Evolutionary conservation across 2,113 vertebrate species (phyloP), one percentile per base, ranked within the genome.

Genomic region (Epinephelus cyanopodus): DNA sequence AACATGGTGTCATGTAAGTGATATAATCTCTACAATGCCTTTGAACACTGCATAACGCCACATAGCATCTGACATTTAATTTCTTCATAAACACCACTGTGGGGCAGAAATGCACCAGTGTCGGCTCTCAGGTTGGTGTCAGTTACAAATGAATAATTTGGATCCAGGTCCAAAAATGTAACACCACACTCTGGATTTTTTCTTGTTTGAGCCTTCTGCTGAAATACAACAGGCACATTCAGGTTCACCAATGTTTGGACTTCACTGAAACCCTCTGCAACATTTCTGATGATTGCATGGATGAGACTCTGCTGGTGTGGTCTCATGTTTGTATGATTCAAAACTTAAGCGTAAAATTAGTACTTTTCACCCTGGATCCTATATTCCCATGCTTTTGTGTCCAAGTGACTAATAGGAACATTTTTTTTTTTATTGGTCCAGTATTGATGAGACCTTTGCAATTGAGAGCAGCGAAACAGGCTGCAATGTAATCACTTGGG

Each of bases 171-270:
- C 23, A 21, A 53, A 45, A 19, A 19, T 10, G 18, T 47, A 37
- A 37, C 6, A 37, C 33, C 18, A 29, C 23, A 29, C 48, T 12
- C 21, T 11, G 6, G 0, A 42, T 39, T 19, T 50, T 50, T 47
- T 14, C 17, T 71, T 50, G 18, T 23, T 56, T 45, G 29, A 61
- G 7, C 50, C 18, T 50, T 74, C 54, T 45, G 58, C 45, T 75
- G 42, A 60, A 50, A 79, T 27, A 57, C 7, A 63, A 48, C 60
- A 19, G 68, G 60, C 66, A 33, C 53, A 76, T 82, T 75, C 58
- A 54, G 48, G 58, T 60, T 70, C 18, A 52, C 23, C 71, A 42
- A 61, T 33, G 29, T 73, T 66, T 37, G 25, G 61, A 48, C 18
- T 25, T 0, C 12, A 25, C 33, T 39, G 64, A 74, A 74, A 74